Evolutionary conservation across 1,140 invertebrate genomes (phyloP).

Genomic region (Drosophila willistoni): DNA sequence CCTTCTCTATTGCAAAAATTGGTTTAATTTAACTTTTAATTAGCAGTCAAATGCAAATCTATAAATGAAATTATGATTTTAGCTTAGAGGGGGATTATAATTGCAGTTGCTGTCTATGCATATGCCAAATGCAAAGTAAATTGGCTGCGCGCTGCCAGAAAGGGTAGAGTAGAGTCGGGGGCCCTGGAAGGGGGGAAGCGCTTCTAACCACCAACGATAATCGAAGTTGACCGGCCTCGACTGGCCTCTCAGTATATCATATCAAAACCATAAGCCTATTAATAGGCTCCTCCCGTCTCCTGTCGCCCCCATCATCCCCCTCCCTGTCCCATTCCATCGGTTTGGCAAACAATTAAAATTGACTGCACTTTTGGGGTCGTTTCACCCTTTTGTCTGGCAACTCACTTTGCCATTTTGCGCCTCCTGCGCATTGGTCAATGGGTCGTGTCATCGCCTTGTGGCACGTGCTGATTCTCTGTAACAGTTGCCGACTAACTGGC

Average conservation of each 20-base stretch:
- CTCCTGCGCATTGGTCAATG: slow-evolving; percentile 59
- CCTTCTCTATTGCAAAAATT: slow-evolving; percentile 28
- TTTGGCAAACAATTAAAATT: slow-evolving; percentile 77
- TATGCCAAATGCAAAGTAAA: slow-evolving; percentile 58
- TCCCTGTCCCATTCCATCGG: background rate
- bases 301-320: background rate
- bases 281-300: slow-evolving; percentile 56
- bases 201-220: slow-evolving; percentile 63
- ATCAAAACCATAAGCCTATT: slow-evolving; percentile 74
- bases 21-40: slow-evolving; percentile 53
- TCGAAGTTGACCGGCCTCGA: slow-evolving; percentile 33
- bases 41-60: slow-evolving; percentile 43
- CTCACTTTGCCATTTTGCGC: background rate
- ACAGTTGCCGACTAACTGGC: slow-evolving; percentile 35
- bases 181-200: too few relatives aligned
- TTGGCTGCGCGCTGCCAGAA: slow-evolving; percentile 36
- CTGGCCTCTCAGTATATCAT: slow-evolving; percentile 64
- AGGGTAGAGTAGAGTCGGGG: background rate
- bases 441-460: slow-evolving; percentile 63
- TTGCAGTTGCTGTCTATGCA: slow-evolving; percentile 47
- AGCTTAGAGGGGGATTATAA: slow-evolving; percentile 46
- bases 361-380: slow-evolving; percentile 65
- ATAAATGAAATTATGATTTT: slow-evolving; percentile 76
- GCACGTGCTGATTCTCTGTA: slow-evolving; percentile 46
- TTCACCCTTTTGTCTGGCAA: background rate